Evolutionary conservation across 2,797 vertebrate genomes (phyloP), one percentile per base, ranked within the genome.

Genomic region (Carcharodon carcharias): DNA sequence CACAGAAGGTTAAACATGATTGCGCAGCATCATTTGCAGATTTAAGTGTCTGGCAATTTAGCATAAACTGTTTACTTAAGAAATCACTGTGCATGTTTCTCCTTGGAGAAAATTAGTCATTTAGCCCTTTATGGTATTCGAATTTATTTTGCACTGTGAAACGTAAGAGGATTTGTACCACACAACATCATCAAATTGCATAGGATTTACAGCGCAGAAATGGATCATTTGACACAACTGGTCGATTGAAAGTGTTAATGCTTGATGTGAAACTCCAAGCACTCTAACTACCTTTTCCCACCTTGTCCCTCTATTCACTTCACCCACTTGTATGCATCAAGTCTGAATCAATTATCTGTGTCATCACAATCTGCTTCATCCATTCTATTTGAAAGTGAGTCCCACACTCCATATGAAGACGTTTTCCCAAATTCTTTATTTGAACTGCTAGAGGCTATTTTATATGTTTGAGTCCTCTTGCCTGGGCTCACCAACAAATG

Each of bases 1-100:
- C n/a, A 67, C 92, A 94, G 40, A 94, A 94, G 92, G 92, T 94
- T 94, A 67, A 94, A 94, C 65, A 69, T 94, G 92, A 94, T 94
- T 94, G 40, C 92, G 28, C 23, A 69, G 92, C 92, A 94, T 69
- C 63, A 69, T 94, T 94, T 94, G 63, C 92, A 69, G 92, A 94
- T 23, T 94, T 40, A 94, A 94, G 63, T 94, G 92, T 14, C 63
- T 69, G n/a, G 92, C n/a, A 40, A 94, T 67, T 94, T 94, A 94
- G 92, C 92, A 94, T 45, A 69, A 69, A 94, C 63, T 50, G 92
- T 94, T 94, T 94, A 94, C 40, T 94, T 94, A 69, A 69, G 63
- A 94, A 94, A 94, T 69, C 92, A 26, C 92, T 69, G 92, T 50
- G 35, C 61, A 94, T 69, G 63, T 93, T 93, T 93, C 40, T 93